phyloP scores from a whole-genome alignment of 2,888 invertebrate species.

The Brenthis hecate region DNA sequence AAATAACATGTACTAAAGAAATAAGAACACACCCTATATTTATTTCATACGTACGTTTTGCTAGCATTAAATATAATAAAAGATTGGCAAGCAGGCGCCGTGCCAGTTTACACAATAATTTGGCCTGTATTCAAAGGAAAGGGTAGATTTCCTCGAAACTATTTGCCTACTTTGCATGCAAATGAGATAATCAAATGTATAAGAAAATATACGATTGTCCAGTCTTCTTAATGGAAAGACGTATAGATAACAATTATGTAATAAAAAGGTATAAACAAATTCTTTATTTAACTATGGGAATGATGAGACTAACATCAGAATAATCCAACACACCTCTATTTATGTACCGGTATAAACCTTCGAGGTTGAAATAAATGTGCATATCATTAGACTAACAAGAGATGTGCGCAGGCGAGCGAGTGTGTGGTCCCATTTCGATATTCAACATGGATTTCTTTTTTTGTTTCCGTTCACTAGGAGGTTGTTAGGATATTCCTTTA shows the following conservation, averaged over 20 bases:
- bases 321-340: constrained; percentile 29
- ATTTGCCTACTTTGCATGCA: constrained; percentile 31
- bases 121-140: constrained; percentile 46
- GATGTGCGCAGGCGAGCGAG: constrained; percentile 52
- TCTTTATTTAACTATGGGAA: not conserved
- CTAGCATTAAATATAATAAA: constrained; percentile 44
- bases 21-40: not conserved
- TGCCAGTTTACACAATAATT: constrained; percentile 48
- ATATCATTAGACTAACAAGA: constrained; percentile 76
- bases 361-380: constrained; percentile 74
- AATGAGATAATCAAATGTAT: constrained; percentile 25
- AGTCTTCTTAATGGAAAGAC: constrained; percentile 8
- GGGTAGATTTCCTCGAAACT: constrained; percentile 29
- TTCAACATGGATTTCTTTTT: constrained; percentile 56
- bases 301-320: constrained; percentile 25
- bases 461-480: constrained; percentile 47
- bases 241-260: not conserved
- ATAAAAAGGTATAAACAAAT: not conserved
- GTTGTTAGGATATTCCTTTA: constrained; percentile 39
- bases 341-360: constrained; percentile 43
- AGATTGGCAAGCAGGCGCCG: constrained; percentile 44
- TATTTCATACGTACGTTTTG: constrained; percentile 7
- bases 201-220: not conserved
- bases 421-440: constrained; percentile 74
- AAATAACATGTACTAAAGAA: not conserved